A percentile compares a stretch with the other conserved stretches of the same genome.
Evolutionary conservation across 2,888 invertebrate species (phyloP).

Genomic region (Amphiduros pacificus): DNA sequence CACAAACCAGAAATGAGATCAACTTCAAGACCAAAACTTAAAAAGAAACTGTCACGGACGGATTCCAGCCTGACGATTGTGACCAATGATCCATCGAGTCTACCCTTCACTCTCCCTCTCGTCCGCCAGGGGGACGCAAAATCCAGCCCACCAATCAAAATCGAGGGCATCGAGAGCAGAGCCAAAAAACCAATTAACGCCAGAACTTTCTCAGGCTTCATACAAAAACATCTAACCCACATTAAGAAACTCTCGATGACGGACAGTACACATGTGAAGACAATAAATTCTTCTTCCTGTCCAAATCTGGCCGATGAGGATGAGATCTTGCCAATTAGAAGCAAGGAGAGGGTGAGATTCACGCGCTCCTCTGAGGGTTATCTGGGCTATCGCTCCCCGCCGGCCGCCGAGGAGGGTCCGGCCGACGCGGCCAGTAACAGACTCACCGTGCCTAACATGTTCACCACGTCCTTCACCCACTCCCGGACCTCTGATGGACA

Average conservation of each 20-base stretch:
- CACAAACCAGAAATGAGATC: no score
- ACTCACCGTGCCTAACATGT: conserved; percentile 12
- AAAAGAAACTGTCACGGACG: neutral
- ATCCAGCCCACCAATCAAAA: neutral
- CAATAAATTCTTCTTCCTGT: conserved; percentile 6
- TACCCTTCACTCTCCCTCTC: neutral
- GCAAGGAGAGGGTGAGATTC: neutral
- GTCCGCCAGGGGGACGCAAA: neutral
- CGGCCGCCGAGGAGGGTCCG: neutral
- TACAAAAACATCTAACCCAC: no score
- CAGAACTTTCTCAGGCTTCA: neutral
- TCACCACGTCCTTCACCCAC: conserved; percentile 13
- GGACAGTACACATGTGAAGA: no score
- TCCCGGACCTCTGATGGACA: neutral
- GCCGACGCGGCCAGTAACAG: no score
- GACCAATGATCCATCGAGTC: neutral
- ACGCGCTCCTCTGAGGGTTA: neutral
- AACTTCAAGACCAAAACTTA: no score
- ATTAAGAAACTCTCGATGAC: no score
- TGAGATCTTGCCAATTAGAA: neutral
- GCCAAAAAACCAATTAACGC: neutral
- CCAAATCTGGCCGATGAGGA: conserved; percentile 9
- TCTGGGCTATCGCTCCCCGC: neutral
- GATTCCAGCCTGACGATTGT: neutral
- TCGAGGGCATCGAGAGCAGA: neutral